These are phyloP conservation scores for Drosophila dives DNA, from an alignment of 2,888 invertebrate genomes.

Conservation along the genomic window DNA sequence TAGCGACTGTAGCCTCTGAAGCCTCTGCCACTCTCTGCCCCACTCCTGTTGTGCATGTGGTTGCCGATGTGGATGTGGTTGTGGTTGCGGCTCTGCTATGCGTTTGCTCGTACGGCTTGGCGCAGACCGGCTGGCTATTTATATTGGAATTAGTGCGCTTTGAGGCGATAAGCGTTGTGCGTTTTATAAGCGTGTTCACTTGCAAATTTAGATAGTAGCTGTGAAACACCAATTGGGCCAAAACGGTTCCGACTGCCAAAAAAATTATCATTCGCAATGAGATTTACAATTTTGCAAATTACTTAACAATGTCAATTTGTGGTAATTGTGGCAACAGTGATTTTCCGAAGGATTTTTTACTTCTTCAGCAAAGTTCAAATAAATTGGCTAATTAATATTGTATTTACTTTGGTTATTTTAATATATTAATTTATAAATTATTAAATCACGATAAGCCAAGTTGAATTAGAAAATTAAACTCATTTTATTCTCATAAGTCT, in stretches of 20 bases:
- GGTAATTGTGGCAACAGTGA: neutral
- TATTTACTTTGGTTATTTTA: neutral
- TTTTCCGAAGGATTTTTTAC: neutral
- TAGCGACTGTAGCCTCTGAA: slow-evolving; percentile 39
- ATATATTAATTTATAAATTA: neutral
- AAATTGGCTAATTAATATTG: neutral
- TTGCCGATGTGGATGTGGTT: slow-evolving; percentile 21
- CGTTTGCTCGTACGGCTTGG: slow-evolving; percentile 6
- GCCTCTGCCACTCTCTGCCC: slow-evolving; percentile 1
- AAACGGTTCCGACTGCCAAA: slow-evolving; percentile 41
- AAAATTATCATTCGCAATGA: slow-evolving; percentile 27
- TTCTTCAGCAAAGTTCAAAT: neutral
- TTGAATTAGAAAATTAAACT: neutral
- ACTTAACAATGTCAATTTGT: slow-evolving; percentile 20
- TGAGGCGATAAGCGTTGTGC: slow-evolving; percentile 69
- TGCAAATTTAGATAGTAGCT: slow-evolving; percentile 70
- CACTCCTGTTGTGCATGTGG: slow-evolving; percentile 6
- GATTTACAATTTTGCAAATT: slow-evolving; percentile 30
- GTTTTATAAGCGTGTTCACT: slow-evolving; percentile 76
- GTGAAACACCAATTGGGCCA: slow-evolving; percentile 39
- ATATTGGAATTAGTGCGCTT: slow-evolving; percentile 79
- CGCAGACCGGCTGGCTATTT: slow-evolving; percentile 55
- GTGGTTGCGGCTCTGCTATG: slow-evolving; percentile 24
- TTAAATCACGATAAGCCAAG: neutral
- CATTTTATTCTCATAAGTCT: neutral